Base-by-base conservation (phyloP, 2,113 vertebrate genomes). In the Burhinus bistriatus region DNA sequence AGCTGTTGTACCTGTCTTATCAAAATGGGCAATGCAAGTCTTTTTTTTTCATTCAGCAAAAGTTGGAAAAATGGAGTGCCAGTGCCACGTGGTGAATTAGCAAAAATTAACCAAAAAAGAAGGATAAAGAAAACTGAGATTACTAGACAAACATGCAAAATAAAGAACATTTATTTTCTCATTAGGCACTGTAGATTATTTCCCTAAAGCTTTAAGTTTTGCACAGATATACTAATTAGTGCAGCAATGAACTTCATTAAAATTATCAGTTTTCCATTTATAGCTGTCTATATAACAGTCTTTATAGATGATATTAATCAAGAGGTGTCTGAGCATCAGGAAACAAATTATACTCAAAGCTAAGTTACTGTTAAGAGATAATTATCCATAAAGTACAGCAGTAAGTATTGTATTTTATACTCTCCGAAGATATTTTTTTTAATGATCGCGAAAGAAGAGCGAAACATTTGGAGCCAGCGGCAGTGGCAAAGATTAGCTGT, bases 221-320 rank as follows among this genome's bases (percentile, higher is more conserved):
- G 34, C 61, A 49, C 10, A 80, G 82, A 54, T 87, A 72, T 11
- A 55, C 62, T 87, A 78, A 94, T 95, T 93, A 90, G 58, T 70
- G 25, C 27, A 93, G 66, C 78, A 76, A 11, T 73, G 27, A 91
- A 93, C 45, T 88, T 96, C 61, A 83, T 93, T 91, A 86, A 88
- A 96, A 80, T 85, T 4, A 83, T 27, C 61, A 52, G 18, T 59
- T 91, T 89, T 95, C 65, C 49, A 55, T 93, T 96, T 96, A 64
- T 85, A 95, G 77, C 81, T 93, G 57, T 93, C 81, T 91, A 23
- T 82, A 18, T 62, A 89, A 84, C 8, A 9, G 55, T 84, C 19
- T 64, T 90, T 89, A 69, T 87, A 70, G 62, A 47, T 68, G 30
- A 69, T 93, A 80, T 83, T 95, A 93, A 95, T 96, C 93, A 89